Conservation (phyloP, 2,797 vertebrate species). For the Siniperca scherzeri region DNA sequence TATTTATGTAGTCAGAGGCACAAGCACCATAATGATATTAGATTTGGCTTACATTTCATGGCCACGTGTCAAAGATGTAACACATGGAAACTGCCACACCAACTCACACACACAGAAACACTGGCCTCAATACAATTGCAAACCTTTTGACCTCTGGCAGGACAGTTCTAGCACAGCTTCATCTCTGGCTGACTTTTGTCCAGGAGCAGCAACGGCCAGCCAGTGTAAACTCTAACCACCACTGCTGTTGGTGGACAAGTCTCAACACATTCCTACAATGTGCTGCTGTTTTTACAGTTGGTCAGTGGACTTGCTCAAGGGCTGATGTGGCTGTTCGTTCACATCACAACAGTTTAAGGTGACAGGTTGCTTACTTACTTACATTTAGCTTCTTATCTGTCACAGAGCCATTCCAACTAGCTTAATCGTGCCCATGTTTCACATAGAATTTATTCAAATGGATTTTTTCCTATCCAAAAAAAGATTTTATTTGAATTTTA, state of each 20-base stretch:
- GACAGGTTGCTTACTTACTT: conserved; percentile 2
- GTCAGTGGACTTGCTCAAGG: neutral
- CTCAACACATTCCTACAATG: conserved; percentile 43
- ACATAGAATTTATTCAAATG: neutral
- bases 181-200: conserved; percentile 57
- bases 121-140: conserved; percentile 40
- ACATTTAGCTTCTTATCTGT: neutral
- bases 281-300: conserved; percentile 11
- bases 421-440: neutral
- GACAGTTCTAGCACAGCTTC: conserved; percentile 61
- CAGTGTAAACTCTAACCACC: conserved; percentile 23
- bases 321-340: conserved; percentile 18
- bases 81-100: conserved; percentile 46
- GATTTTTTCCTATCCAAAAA: neutral
- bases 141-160: conserved; percentile 61
- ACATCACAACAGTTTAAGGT: conserved; percentile 3
- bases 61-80: conserved; percentile 21
- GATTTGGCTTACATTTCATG: conserved; percentile 47
- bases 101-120: conserved; percentile 27
- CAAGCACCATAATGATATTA: conserved; percentile 35
- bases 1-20: conserved; percentile 21
- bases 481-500: neutral
- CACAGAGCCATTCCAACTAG: neutral
- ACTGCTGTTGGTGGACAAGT: conserved; percentile 23
- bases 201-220: conserved; percentile 25